Conservation (phyloP, 2,797 vertebrate genomes). For the Myripristis murdjan region DNA sequence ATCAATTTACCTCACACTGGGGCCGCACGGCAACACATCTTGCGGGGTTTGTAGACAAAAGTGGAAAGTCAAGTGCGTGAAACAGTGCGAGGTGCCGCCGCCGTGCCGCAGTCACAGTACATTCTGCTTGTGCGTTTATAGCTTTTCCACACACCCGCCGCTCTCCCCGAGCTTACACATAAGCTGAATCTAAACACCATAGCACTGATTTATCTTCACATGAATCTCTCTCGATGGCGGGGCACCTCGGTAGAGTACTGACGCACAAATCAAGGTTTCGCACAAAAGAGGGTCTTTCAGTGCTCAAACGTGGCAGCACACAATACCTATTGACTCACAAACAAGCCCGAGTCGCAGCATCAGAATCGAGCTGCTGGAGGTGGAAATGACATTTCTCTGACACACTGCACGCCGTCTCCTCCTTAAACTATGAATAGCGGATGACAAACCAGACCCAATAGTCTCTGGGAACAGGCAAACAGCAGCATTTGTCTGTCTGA, state of each 20-base stretch:
- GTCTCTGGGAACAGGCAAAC: constrained; percentile 4
- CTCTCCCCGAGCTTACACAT: neutral
- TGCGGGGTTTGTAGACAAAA: neutral
- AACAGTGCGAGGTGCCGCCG: neutral
- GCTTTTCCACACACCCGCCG: neutral
- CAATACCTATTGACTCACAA: neutral
- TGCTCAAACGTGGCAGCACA: neutral
- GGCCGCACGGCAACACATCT: neutral
- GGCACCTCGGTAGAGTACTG: neutral
- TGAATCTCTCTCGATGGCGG: neutral
- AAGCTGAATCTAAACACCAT: neutral
- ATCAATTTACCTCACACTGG: constrained; percentile 10
- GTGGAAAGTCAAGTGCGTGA: neutral
- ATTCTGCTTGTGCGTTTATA: neutral
- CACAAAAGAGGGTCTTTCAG: neutral
- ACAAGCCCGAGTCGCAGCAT: neutral
- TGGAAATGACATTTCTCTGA: constrained; percentile 26
- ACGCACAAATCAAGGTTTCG: neutral
- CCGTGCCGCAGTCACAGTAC: neutral
- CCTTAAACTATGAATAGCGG: constrained; percentile 19
- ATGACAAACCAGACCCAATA: constrained; percentile 9
- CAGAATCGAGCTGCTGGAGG: neutral
- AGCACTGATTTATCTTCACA: neutral
- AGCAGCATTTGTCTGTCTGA: constrained; percentile 9
- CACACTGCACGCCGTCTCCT: neutral